These are phyloP conservation scores for Dipodomys ordii DNA, from an alignment of 2,113 vertebrate genomes.

Conservation along the genomic window DNA sequence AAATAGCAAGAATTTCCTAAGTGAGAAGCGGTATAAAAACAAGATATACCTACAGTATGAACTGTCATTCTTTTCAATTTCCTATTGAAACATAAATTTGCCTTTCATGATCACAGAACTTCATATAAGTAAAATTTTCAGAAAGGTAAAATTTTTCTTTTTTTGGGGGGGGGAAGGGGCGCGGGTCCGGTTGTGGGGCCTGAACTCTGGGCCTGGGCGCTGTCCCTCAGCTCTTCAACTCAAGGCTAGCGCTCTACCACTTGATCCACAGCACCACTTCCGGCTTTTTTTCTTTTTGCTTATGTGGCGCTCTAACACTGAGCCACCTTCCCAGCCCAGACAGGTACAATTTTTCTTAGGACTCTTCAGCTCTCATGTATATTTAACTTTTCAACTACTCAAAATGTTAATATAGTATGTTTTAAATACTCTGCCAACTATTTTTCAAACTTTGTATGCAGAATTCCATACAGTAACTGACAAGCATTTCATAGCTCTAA, in stretches of 20 bases:
- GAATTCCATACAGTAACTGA: conserved; percentile 16
- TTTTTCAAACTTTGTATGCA: conserved; percentile 47
- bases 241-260: too few relatives aligned
- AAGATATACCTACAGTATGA: neutral
- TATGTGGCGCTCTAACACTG: too few relatives aligned
- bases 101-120: neutral
- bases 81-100: conserved; percentile 27
- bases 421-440: neutral
- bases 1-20: conserved; percentile 31
- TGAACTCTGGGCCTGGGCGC: too few relatives aligned
- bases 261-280: too few relatives aligned
- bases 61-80: neutral
- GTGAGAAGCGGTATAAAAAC: conserved; percentile 26
- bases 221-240: too few relatives aligned
- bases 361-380: neutral
- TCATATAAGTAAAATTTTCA: conserved; percentile 34
- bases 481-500: conserved; percentile 27
- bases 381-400: conserved; percentile 53
- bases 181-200: too few relatives aligned
- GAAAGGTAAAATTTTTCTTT: conserved; percentile 41
- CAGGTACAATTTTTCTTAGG: conserved; percentile 41
- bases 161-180: too few relatives aligned
- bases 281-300: too few relatives aligned
- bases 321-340: neutral
- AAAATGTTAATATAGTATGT: conserved; percentile 13